Evolutionary conservation across 2,113 vertebrate genomes (phyloP).

Genomic region (Mastomys coucha): DNA sequence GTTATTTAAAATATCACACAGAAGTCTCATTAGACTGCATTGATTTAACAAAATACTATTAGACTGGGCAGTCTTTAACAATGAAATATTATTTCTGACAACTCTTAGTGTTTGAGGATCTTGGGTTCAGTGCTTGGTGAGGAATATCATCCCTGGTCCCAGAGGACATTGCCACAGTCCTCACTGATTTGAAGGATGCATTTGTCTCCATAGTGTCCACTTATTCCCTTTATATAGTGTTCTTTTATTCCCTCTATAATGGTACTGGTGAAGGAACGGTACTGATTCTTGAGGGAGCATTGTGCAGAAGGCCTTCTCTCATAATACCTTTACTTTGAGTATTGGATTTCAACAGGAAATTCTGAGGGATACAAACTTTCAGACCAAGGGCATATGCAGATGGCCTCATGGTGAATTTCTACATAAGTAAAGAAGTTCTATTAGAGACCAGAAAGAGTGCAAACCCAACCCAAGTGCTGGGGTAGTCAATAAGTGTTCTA

Average conservation of each 20-base stretch:
- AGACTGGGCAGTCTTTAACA: not conserved
- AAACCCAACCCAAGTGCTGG: not conserved
- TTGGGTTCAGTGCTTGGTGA: not conserved
- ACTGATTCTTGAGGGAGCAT: no score
- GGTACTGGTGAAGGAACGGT: no score
- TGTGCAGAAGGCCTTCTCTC: not conserved
- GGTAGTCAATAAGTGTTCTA: not conserved
- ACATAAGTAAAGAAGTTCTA: not conserved
- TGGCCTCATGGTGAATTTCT: slow-evolving; percentile 15
- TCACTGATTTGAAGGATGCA: not conserved
- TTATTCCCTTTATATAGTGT: no score
- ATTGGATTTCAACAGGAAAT: not conserved
- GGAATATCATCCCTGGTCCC: not conserved
- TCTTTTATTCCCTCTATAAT: not conserved
- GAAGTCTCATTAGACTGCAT: not conserved
- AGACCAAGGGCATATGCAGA: not conserved
- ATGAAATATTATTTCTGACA: not conserved
- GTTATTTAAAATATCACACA: slow-evolving; percentile 3
- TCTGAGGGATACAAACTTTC: not conserved
- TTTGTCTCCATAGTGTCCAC: no score
- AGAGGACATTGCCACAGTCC: not conserved
- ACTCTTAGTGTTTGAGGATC: not conserved
- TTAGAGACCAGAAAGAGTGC: not conserved
- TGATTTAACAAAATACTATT: not conserved
- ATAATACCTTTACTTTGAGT: not conserved